A percentile compares a stretch with the other conserved stretches of the same genome.
phyloP scores from a whole-genome alignment of 2,797 vertebrate species.

The Cottoperca gobio region DNA sequence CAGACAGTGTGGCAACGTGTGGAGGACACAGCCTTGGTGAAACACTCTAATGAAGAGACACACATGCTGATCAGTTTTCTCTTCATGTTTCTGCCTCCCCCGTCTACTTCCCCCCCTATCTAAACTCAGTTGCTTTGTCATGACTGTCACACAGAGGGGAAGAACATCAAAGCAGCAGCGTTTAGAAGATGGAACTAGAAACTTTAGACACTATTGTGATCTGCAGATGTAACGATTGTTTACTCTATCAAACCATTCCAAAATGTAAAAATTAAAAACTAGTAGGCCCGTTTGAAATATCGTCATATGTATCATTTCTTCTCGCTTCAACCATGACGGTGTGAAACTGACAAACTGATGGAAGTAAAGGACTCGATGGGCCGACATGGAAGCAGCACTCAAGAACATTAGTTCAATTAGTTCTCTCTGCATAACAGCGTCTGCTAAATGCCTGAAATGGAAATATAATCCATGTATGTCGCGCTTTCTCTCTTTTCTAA shows the following conservation, averaged over 20 bases:
- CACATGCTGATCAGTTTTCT: slow-evolving; percentile 67
- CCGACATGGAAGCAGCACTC: slow-evolving; percentile 14
- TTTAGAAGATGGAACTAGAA: slow-evolving; percentile 36
- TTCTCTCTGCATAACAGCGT: slow-evolving; percentile 30
- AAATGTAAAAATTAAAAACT: neutral
- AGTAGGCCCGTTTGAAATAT: neutral
- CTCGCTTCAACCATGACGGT: neutral
- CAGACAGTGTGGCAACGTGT: slow-evolving; percentile 73
- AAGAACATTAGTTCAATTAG: slow-evolving; percentile 51
- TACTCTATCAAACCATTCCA: neutral
- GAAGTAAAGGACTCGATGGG: neutral
- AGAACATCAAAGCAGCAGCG: slow-evolving; percentile 49
- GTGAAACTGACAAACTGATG: neutral
- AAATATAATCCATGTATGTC: slow-evolving; percentile 56
- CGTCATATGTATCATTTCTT: neutral
- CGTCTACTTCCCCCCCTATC: slow-evolving; percentile 11
- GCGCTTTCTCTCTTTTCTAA: slow-evolving; percentile 35
- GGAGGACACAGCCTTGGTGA: slow-evolving; percentile 74
- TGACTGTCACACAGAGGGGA: slow-evolving; percentile 43
- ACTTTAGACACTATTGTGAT: slow-evolving; percentile 15
- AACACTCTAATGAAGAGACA: slow-evolving; percentile 82
- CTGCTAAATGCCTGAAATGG: slow-evolving; percentile 62
- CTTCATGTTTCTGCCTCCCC: slow-evolving; percentile 56
- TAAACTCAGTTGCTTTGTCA: slow-evolving; percentile 51
- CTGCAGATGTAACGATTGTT: neutral